Conservation (phyloP, 2,888 invertebrate genomes). For the Lycia hirtaria region DNA sequence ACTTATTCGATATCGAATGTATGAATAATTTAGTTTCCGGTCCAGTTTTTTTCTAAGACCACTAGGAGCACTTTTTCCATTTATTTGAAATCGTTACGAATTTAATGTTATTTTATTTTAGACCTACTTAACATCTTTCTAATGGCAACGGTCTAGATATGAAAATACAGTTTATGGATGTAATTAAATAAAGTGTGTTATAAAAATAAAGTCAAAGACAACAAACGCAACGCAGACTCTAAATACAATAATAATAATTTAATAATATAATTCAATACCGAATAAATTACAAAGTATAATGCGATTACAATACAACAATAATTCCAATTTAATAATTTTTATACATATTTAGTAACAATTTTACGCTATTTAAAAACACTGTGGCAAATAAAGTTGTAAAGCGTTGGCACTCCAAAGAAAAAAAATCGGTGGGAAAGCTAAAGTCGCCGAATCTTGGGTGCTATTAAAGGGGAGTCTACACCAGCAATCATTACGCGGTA, state of each 20-base stretch:
- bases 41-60: too few relatives aligned
- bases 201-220: slow-evolving; percentile 6
- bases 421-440: slow-evolving; percentile 63
- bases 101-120: not conserved
- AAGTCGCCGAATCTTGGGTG: slow-evolving; percentile 51
- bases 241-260: slow-evolving; percentile 48
- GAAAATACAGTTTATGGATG: too few relatives aligned
- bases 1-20: too few relatives aligned
- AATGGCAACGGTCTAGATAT: too few relatives aligned
- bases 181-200: too few relatives aligned
- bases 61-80: too few relatives aligned
- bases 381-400: slow-evolving; percentile 40
- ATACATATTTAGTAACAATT: slow-evolving; percentile 36
- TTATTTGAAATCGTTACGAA: not conserved
- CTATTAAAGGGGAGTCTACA: not conserved
- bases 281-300: slow-evolving; percentile 75
- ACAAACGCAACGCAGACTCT: slow-evolving; percentile 73
- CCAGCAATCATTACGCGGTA: not conserved
- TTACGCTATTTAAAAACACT: slow-evolving; percentile 37
- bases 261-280: slow-evolving; percentile 50
- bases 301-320: slow-evolving; percentile 75
- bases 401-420: slow-evolving; percentile 56
- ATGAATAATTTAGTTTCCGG: too few relatives aligned
- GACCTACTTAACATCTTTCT: too few relatives aligned
- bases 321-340: slow-evolving; percentile 33